Percentiles rank a stretch among this genome's conserved stretches.
Evolutionary conservation across 2,113 vertebrate genomes (phyloP).

Genomic region (Puntigrus tetrazona): DNA sequence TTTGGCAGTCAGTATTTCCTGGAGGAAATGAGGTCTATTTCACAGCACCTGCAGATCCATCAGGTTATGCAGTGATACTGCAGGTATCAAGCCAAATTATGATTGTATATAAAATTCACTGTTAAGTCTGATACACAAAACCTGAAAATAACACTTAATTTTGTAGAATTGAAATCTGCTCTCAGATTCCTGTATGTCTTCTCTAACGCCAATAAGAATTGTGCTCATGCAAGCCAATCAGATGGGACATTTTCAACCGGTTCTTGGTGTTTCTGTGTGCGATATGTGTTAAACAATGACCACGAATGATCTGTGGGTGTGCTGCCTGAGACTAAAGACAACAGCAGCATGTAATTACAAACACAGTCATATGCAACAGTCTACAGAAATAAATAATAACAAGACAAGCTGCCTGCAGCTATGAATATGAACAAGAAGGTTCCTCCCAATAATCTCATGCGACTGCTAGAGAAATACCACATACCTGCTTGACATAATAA

Average conservation of each 20-base stretch:
- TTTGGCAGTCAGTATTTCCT: constrained; percentile 17
- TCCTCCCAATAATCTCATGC: constrained; percentile 43
- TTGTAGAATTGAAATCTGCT: neutral
- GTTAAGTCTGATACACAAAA: neutral
- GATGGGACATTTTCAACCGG: neutral
- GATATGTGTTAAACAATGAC: neutral
- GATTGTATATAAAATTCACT: neutral
- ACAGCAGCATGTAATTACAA: constrained; percentile 16
- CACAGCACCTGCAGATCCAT: neutral
- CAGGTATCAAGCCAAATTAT: neutral
- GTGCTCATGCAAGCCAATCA: neutral
- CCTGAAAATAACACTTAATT: no score
- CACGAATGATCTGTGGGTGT: neutral
- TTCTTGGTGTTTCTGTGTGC: neutral
- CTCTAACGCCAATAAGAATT: neutral
- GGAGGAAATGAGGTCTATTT: constrained; percentile 19
- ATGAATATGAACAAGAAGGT: neutral
- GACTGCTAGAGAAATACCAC: constrained; percentile 55
- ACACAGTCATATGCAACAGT: neutral
- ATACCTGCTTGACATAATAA: constrained; percentile 30
- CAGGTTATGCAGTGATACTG: neutral
- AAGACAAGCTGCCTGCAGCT: neutral
- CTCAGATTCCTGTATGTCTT: neutral
- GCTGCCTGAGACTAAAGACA: neutral
- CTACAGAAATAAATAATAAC: neutral